A percentile compares a stretch with the other conserved stretches of the same genome.
phyloP scores from a whole-genome alignment of 2,888 invertebrate species.

The Acanthosepion pharaonis region DNA sequence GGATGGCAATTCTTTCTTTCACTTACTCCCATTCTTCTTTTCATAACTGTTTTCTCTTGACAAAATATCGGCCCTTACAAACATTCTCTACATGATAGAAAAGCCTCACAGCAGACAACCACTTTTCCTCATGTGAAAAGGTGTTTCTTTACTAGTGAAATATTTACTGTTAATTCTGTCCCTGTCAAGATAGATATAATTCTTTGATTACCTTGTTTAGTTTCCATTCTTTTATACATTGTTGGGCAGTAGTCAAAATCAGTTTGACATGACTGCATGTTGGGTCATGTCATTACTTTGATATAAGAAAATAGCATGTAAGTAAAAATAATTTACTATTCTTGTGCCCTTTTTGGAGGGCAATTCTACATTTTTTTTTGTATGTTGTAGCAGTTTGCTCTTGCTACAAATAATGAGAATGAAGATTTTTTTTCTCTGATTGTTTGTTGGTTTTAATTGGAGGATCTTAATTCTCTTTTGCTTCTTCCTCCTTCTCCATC shows the following conservation, averaged over 20 bases:
- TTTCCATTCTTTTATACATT: not conserved
- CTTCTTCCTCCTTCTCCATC: not conserved
- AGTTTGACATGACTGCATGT: not conserved
- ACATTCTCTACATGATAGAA: no score
- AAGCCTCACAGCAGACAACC: no score
- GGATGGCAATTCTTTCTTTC: not conserved
- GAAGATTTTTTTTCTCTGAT: not conserved
- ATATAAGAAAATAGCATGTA: not conserved
- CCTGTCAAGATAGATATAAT: not conserved
- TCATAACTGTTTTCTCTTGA: not conserved
- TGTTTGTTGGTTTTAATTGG: not conserved
- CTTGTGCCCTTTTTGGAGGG: not conserved
- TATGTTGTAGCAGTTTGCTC: not conserved
- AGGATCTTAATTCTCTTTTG: not conserved
- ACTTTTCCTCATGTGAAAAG: no score
- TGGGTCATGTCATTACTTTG: not conserved
- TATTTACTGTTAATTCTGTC: no score
- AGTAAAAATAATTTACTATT: not conserved
- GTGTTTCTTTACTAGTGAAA: no score
- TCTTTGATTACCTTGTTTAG: not conserved
- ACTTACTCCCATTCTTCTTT: not conserved
- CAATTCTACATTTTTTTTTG: not conserved
- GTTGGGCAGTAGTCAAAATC: not conserved
- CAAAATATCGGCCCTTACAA: no score
- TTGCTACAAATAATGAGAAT: not conserved